Percentiles rank a stretch among this genome's conserved stretches.
These are phyloP conservation scores for Ascaphus truei DNA, from an alignment of 2,113 vertebrate genomes.

Conservation along the genomic window DNA sequence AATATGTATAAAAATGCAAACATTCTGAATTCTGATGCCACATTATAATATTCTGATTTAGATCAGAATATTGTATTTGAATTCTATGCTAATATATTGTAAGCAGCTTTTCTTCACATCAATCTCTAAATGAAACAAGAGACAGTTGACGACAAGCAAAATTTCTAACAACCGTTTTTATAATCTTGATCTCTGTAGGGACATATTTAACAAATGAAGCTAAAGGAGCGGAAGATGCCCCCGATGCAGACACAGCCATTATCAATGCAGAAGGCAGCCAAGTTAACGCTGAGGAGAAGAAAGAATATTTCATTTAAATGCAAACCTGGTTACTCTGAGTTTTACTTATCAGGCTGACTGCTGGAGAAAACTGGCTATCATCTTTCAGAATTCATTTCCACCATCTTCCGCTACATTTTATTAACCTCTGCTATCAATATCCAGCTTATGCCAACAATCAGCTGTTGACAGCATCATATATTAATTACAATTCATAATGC, in stretches of 20 bases:
- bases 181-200: conserved; percentile 66
- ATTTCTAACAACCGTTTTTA: conserved; percentile 40
- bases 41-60: conserved; percentile 20
- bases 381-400: conserved; percentile 66
- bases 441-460: conserved; percentile 77
- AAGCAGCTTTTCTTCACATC: conserved; percentile 6
- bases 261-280: conserved; percentile 98
- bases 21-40: neutral
- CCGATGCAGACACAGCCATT: conserved; percentile 96
- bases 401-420: conserved; percentile 67
- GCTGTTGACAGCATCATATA: conserved; percentile 64
- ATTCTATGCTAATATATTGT: conserved; percentile 2
- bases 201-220: conserved; percentile 98
- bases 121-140: conserved; percentile 24
- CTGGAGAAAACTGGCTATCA: conserved; percentile 75
- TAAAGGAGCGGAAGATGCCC: conserved; percentile 96
- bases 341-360: conserved; percentile 71
- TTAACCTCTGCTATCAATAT: conserved; percentile 69
- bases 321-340: conserved; percentile 65
- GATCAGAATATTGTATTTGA: conserved; percentile 37
- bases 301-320: conserved; percentile 98
- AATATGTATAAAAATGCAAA: neutral
- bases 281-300: conserved; percentile 97
- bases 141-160: neutral
- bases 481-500: conserved; percentile 69